These are phyloP conservation scores for Solea solea DNA, from an alignment of 2,113 vertebrate genomes.

Conservation along the genomic window DNA sequence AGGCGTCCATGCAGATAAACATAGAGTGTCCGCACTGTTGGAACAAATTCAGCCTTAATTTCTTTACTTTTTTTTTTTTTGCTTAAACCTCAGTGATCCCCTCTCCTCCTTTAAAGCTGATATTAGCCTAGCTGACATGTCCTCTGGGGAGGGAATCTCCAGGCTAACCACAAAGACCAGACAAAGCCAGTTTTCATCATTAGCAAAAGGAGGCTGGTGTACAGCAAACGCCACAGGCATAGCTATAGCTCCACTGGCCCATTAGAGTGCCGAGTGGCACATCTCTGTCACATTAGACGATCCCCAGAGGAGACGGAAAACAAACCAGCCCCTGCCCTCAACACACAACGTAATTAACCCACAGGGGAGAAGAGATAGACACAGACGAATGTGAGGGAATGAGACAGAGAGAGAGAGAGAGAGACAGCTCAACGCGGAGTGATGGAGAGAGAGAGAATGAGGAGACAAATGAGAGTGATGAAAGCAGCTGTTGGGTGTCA, in stretches of 20 bases:
- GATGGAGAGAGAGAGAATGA: background rate
- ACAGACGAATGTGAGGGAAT: conserved; percentile 19
- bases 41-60: conserved; percentile 40
- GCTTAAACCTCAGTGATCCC: conserved; percentile 16
- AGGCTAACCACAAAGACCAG: conserved; percentile 42
- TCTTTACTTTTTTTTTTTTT: conserved; percentile 21
- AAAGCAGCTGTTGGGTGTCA: conserved; percentile 38
- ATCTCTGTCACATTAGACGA: conserved; percentile 72
- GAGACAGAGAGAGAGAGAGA: conserved; percentile 30
- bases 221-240: conserved; percentile 54
- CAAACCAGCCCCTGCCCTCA: conserved; percentile 63
- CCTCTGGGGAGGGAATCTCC: conserved; percentile 39
- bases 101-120: conserved; percentile 31
- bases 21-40: conserved; percentile 1
- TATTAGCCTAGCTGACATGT: conserved; percentile 40
- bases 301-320: conserved; percentile 59
- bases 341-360: conserved; percentile 73
- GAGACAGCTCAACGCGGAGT: background rate
- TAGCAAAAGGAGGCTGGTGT: conserved; percentile 53
- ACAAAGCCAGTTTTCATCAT: conserved; percentile 71
- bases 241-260: conserved; percentile 55
- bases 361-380: conserved; percentile 65
- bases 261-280: conserved; percentile 61
- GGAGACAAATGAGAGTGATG: conserved; percentile 45
- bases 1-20: conserved; percentile 13